Percentiles rank a stretch among this genome's conserved stretches.
Conservation (phyloP, 2,113 vertebrate genomes). For the Typhlomys cinereus region DNA sequence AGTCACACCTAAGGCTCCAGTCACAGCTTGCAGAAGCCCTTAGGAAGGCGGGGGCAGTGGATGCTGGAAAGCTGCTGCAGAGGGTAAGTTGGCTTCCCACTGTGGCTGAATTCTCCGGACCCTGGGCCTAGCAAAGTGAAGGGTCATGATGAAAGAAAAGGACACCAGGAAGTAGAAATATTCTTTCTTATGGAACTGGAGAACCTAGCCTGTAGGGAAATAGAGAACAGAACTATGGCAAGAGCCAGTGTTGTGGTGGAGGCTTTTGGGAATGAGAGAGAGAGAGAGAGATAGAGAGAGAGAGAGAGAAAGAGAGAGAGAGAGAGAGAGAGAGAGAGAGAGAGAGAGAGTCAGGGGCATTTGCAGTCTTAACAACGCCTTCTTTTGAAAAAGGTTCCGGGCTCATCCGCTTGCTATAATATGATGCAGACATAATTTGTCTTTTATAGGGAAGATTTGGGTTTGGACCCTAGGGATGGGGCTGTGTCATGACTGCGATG, state of each 20-base stretch:
- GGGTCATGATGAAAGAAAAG: not conserved
- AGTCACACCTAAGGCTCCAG: too few relatives aligned
- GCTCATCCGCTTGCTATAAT: not conserved
- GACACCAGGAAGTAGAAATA: not conserved
- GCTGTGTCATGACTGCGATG: not conserved
- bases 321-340: not conserved
- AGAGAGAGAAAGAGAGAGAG: not conserved
- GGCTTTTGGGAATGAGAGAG: not conserved
- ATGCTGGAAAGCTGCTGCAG: not conserved
- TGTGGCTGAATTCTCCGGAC: not conserved
- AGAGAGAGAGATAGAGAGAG: not conserved
- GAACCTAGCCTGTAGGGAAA: too few relatives aligned
- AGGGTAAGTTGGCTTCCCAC: not conserved
- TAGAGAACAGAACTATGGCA: too few relatives aligned
- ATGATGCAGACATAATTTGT: not conserved
- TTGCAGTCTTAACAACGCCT: not conserved
- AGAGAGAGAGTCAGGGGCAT: not conserved
- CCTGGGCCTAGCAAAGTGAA: not conserved
- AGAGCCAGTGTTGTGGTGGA: not conserved
- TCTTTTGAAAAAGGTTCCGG: not conserved
- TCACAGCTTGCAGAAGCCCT: too few relatives aligned
- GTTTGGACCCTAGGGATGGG: not conserved
- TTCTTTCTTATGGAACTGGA: not conserved
- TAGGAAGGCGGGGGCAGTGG: accelerated
- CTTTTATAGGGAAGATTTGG: not conserved